Conservation (phyloP, 2,888 invertebrate genomes). For the Clepsis dumicolana region DNA sequence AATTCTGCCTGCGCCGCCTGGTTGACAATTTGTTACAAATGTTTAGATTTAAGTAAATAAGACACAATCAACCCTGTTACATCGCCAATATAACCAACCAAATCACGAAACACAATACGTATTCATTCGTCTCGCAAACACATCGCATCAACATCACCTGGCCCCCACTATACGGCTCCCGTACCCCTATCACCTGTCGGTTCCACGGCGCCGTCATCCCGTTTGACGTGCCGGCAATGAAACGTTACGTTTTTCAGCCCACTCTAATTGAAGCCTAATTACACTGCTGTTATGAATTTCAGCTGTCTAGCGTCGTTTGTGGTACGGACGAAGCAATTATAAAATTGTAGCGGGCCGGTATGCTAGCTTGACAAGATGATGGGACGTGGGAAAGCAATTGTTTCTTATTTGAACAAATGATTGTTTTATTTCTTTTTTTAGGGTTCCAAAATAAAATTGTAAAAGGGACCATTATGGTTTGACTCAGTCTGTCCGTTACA, state of each 20-base stretch:
- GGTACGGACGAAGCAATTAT: conserved; percentile 36
- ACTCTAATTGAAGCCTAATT: conserved; percentile 42
- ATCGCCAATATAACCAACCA: neutral
- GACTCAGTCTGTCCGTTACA: too few species aligned
- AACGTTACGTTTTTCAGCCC: conserved; percentile 41
- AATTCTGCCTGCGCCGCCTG: too few species aligned
- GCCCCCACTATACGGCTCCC: conserved; percentile 57
- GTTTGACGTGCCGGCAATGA: conserved; percentile 29
- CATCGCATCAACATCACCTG: conserved; percentile 7
- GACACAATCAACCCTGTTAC: too few species aligned
- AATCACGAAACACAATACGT: neutral
- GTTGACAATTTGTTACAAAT: too few species aligned
- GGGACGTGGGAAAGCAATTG: conserved; percentile 24
- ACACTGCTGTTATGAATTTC: conserved; percentile 41
- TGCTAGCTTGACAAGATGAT: conserved; percentile 15
- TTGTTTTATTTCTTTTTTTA: conserved; percentile 1
- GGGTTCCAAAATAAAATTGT: too few species aligned
- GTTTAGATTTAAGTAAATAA: too few species aligned
- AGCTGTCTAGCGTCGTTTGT: conserved; percentile 41
- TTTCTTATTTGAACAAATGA: neutral
- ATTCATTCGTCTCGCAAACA: conserved; percentile 1
- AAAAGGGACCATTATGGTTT: too few species aligned
- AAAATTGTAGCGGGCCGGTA: conserved; percentile 29
- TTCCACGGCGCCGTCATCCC: conserved; percentile 69
- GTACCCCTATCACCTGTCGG: conserved; percentile 80